Conservation (phyloP, 2,113 vertebrate species). For the Hippocampus barbouri region DNA sequence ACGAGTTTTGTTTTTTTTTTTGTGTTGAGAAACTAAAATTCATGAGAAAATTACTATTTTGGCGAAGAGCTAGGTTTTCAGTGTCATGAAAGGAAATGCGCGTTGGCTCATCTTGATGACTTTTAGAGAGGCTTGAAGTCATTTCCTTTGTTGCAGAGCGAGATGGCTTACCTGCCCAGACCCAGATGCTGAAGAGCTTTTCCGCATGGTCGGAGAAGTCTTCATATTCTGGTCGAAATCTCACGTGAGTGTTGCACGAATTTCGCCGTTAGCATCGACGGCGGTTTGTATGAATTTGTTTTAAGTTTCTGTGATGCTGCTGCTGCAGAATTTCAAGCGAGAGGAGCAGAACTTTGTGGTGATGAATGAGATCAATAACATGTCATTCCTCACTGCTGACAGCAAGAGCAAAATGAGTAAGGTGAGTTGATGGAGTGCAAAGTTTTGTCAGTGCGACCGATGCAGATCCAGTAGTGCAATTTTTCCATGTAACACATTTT, state of each 20-base stretch:
- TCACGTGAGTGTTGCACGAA: conserved; percentile 79
- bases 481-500: too few relatives aligned
- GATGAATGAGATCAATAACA: conserved; percentile 96
- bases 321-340: conserved; percentile 85
- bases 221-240: conserved; percentile 98
- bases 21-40: too few relatives aligned
- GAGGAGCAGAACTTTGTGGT: conserved; percentile 97
- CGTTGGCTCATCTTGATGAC: background rate
- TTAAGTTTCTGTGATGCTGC: background rate
- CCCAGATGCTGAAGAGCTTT: conserved; percentile 86
- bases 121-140: background rate
- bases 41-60: too few relatives aligned
- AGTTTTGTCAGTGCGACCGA: background rate
- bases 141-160: conserved; percentile 69
- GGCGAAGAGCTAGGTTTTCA: too few relatives aligned
- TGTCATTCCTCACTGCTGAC: conserved; percentile 94
- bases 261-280: background rate
- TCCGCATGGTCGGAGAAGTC: conserved; percentile 92
- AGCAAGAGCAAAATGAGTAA: conserved; percentile 98
- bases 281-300: background rate
- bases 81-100: background rate
- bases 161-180: conserved; percentile 86
- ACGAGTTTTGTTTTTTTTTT: too few relatives aligned
- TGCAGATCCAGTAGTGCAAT: background rate
- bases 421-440: conserved; percentile 64